Evolutionary conservation across 1,140 invertebrate species (phyloP).

Genomic region (Drosophila eugracilis): DNA sequence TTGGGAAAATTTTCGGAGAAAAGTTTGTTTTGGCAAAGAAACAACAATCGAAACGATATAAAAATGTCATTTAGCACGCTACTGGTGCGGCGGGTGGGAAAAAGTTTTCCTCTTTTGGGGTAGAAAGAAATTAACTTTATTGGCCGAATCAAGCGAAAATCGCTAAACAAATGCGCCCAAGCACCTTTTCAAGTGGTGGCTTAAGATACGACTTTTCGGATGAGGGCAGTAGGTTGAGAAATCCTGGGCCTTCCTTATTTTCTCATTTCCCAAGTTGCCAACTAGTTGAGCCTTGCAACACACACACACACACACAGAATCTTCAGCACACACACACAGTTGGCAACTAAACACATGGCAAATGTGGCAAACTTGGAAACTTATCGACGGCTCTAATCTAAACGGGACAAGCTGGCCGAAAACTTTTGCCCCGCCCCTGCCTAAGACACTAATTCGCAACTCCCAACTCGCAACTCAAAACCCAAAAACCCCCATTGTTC

Average conservation of each 20-base stretch:
- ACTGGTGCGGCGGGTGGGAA: neutral
- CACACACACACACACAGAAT: constrained; percentile 4
- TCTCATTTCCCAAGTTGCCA: constrained; percentile 54
- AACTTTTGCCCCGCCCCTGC: constrained; percentile 39
- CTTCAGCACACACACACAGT: constrained; percentile 29
- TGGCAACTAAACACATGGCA: constrained; percentile 75
- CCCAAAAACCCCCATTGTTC: constrained; percentile 11
- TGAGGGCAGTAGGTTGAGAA: no score
- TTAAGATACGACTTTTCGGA: constrained; percentile 22
- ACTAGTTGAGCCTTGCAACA: constrained; percentile 68
- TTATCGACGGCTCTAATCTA: constrained; percentile 79
- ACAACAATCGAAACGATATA: constrained; percentile 60
- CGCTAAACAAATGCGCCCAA: constrained; percentile 79
- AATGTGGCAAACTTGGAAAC: constrained; percentile 67
- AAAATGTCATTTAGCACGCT: constrained; percentile 73
- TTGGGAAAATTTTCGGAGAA: constrained; percentile 40
- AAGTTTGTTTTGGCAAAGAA: constrained; percentile 21
- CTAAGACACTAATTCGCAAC: constrained; percentile 76
- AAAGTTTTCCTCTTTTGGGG: constrained; percentile 40
- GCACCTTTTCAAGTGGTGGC: constrained; percentile 70
- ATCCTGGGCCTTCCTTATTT: neutral
- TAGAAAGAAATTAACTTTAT: constrained; percentile 75
- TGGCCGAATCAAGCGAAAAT: constrained; percentile 80
- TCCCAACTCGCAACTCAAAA: constrained; percentile 59
- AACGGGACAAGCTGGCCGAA: constrained; percentile 70